Conservation (phyloP, 2,888 invertebrate species). For the Plemyria rubiginata region DNA sequence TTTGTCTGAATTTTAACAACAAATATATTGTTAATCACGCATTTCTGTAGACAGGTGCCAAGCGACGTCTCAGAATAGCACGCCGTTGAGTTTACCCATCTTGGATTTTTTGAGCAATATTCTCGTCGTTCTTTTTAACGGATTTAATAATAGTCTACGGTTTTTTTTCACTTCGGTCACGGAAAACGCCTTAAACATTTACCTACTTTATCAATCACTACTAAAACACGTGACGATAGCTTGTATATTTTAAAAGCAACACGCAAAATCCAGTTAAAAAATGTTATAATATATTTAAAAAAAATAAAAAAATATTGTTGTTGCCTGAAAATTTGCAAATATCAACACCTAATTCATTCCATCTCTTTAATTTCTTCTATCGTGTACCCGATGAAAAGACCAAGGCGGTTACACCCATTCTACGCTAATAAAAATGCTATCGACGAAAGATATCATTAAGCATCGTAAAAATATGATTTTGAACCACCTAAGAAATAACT, state of each 20-base stretch:
- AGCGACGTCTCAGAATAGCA: constrained; percentile 41
- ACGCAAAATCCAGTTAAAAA: too few species aligned
- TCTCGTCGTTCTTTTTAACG: constrained; percentile 7
- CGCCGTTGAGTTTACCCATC: constrained; percentile 25
- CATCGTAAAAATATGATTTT: constrained; percentile 30
- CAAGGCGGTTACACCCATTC: constrained; percentile 20
- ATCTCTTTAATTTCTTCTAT: constrained; percentile 16
- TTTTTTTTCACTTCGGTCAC: not conserved
- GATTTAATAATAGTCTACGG: not conserved
- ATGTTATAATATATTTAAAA: too few species aligned
- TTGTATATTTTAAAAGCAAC: too few species aligned
- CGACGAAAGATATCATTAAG: constrained; percentile 35
- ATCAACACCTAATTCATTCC: constrained; percentile 15
- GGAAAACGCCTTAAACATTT: too few species aligned
- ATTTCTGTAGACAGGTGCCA: constrained; percentile 47
- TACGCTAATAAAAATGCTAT: constrained; percentile 21
- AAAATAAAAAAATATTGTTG: too few species aligned
- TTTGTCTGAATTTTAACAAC: constrained; percentile 9
- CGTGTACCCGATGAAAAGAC: constrained; percentile 26
- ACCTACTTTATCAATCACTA: too few species aligned
- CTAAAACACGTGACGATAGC: too few species aligned
- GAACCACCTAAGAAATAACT: constrained; percentile 25
- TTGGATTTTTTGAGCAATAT: constrained; percentile 28
- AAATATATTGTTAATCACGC: constrained; percentile 46
- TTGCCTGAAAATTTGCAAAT: not conserved